Percentiles rank a stretch among this genome's conserved stretches.
These are phyloP conservation scores for Coelopa frigida DNA, from an alignment of 1,140 invertebrate species.

Conservation along the genomic window DNA sequence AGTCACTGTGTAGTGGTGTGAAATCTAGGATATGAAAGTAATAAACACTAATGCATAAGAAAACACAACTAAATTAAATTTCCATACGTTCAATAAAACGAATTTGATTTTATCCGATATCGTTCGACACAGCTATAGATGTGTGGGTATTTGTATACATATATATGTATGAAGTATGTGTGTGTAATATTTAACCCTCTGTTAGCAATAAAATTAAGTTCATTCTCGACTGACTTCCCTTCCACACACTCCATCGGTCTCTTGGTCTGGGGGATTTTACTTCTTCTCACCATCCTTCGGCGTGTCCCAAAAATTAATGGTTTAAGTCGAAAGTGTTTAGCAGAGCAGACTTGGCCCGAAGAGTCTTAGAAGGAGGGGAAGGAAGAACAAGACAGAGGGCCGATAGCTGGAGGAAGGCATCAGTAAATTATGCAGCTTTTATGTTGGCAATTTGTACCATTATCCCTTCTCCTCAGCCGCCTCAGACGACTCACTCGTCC, in stretches of 20 bases:
- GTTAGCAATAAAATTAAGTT: constrained; percentile 45
- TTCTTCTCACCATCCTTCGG: background rate
- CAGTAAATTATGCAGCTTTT: constrained; percentile 19
- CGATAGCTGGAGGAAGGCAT: constrained; percentile 2
- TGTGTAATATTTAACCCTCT: constrained; percentile 34
- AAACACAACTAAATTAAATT: constrained; percentile 8
- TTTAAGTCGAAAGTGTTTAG: constrained; percentile 45
- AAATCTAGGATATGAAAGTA: background rate
- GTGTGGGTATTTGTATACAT: too few relatives aligned
- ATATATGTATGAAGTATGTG: too few relatives aligned
- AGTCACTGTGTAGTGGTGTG: too few relatives aligned
- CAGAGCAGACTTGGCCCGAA: constrained; percentile 7
- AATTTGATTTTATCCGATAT: constrained; percentile 44
- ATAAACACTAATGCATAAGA: background rate
- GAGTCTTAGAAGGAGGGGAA: constrained; percentile 4
- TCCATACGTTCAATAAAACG: constrained; percentile 37
- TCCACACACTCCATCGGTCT: constrained; percentile 1
- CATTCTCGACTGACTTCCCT: constrained; percentile 2
- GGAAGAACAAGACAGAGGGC: background rate
- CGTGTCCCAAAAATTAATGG: constrained; percentile 36
- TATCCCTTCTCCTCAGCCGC: too few relatives aligned
- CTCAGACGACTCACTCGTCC: too few relatives aligned
- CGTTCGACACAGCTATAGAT: too few relatives aligned
- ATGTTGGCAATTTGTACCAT: constrained; percentile 20
- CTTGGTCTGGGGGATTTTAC: background rate